Conservation (phyloP, 92 coral and sea anemone genomes). For the Zoanthus sociatus region DNA sequence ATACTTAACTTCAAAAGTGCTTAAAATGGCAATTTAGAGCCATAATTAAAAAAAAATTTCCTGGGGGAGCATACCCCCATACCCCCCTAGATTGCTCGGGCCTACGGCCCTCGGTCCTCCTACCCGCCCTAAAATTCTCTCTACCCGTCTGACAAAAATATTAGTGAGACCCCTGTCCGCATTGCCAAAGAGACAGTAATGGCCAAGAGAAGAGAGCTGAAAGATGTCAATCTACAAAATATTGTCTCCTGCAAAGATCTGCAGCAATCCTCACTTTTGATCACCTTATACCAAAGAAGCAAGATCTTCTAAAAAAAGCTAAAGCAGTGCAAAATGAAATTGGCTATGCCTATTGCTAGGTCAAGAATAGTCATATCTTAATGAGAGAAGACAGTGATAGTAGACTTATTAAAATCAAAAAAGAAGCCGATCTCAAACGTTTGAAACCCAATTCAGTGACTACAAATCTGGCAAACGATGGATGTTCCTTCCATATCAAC, state of each 20-base stretch:
- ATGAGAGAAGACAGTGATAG: constrained; percentile 16
- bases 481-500: background rate
- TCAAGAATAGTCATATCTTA: constrained; percentile 9
- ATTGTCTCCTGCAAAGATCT: constrained; percentile 30
- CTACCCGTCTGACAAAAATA: constrained; percentile 18
- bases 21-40: constrained; percentile 6
- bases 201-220: constrained; percentile 22
- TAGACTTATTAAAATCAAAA: constrained; percentile 10
- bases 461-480: background rate
- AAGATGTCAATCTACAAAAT: background rate
- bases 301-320: constrained; percentile 5
- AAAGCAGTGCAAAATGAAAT: constrained; percentile 7
- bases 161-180: constrained; percentile 10
- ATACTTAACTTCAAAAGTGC: constrained; percentile 9
- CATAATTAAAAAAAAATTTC: background rate
- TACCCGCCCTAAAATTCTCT: constrained; percentile 30
- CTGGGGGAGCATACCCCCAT: background rate
- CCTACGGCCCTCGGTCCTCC: constrained; percentile 13
- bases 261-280: constrained; percentile 3
- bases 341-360: constrained; percentile 19
- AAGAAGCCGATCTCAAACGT: constrained; percentile 7
- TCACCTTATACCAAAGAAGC: constrained; percentile 9
- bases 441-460: background rate
- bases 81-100: constrained; percentile 9
- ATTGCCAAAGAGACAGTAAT: too few relatives aligned